Conservation (phyloP, 2,113 vertebrate species). For the Urocitellus parryii region DNA sequence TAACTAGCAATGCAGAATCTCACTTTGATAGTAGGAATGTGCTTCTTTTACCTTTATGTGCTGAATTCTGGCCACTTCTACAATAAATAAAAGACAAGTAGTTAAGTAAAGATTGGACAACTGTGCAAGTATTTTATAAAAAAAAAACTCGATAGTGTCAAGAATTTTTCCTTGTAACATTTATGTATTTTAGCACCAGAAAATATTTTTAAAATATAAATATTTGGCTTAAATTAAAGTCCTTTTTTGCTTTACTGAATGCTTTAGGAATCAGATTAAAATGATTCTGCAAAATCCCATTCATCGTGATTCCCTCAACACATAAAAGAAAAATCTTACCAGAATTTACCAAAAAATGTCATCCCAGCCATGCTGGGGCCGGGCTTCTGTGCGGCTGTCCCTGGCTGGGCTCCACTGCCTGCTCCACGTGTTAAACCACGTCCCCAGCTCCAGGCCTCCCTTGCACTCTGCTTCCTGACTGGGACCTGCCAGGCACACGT, state of each 20-base stretch:
- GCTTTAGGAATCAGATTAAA: not conserved
- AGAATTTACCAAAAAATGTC: too few species aligned
- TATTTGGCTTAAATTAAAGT: not conserved
- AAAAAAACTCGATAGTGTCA: not conserved
- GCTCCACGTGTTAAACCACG: accelerated
- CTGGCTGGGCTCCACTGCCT: accelerated
- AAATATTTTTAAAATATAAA: not conserved
- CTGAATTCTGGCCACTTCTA: not conserved
- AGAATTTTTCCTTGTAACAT: not conserved
- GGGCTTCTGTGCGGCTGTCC: too few species aligned
- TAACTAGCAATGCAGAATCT: not conserved
- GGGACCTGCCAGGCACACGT: not conserved
- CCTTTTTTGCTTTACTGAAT: not conserved
- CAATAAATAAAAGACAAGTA: not conserved
- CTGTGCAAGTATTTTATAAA: not conserved
- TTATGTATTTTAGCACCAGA: not conserved
- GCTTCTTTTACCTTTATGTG: not conserved
- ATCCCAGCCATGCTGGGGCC: accelerated
- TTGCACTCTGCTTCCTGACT: too few species aligned
- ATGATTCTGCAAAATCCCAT: not conserved
- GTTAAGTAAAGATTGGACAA: not conserved
- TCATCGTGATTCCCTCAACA: not conserved
- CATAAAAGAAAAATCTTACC: not conserved
- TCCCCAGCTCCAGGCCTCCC: not conserved
- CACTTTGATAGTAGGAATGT: not conserved